Evolutionary conservation across 2,797 vertebrate genomes (phyloP).

Genomic region (Eleutherodactylus coqui): DNA sequence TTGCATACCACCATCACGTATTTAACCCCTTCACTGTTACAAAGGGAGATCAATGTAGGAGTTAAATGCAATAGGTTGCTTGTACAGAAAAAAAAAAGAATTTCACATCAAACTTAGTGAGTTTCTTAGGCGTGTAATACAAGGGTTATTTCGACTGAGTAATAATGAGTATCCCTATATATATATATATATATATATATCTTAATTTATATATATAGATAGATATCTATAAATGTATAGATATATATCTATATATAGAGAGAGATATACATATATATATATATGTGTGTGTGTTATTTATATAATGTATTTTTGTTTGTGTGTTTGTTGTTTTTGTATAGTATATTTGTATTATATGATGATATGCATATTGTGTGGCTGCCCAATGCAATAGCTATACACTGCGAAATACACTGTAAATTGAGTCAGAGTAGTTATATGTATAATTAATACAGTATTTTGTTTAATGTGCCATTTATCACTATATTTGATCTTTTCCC

Average conservation of each 20-base stretch:
- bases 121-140: neutral
- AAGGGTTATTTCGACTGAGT: neutral
- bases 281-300: too few relatives aligned
- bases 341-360: too few relatives aligned
- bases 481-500: neutral
- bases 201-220: neutral
- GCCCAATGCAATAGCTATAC: slow-evolving; percentile 13
- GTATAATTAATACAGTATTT: slow-evolving; percentile 25
- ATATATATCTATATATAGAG: too few relatives aligned
- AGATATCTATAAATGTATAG: neutral
- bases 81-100: slow-evolving; percentile 33
- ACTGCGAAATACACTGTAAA: slow-evolving; percentile 8
- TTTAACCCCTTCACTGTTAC: slow-evolving; percentile 49
- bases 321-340: too few relatives aligned
- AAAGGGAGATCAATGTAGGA: slow-evolving; percentile 12
- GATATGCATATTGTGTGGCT: slow-evolving; percentile 25
- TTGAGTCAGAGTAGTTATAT: slow-evolving; percentile 26
- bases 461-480: slow-evolving; percentile 35
- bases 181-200: neutral
- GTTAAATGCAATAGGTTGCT: slow-evolving; percentile 52
- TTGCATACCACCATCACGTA: slow-evolving; percentile 5
- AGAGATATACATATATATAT: too few relatives aligned
- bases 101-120: neutral
- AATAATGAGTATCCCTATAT: neutral
- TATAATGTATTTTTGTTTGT: too few relatives aligned